Evolutionary conservation across 1,140 invertebrate species (phyloP).

Genomic region (Dreissena rostriformis): DNA sequence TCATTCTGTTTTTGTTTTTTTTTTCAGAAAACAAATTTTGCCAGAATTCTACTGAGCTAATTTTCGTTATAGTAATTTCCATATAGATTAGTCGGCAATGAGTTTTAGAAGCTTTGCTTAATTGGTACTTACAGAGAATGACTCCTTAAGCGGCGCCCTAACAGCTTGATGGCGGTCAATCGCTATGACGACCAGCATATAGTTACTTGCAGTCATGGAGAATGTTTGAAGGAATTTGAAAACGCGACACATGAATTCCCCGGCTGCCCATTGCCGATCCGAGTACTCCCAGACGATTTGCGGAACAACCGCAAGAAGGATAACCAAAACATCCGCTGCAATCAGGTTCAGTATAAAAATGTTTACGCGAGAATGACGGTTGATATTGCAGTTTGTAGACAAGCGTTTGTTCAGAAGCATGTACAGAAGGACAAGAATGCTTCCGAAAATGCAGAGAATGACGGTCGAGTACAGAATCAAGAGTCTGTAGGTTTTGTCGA

Average conservation of each 20-base stretch:
- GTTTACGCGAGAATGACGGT: constrained; percentile 71
- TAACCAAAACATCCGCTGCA: constrained; percentile 78
- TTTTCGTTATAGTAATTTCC: no score
- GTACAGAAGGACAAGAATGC: constrained; percentile 70
- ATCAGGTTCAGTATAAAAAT: constrained; percentile 80
- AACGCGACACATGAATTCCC: constrained; percentile 78
- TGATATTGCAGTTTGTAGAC: constrained; percentile 61
- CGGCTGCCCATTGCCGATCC: constrained; percentile 77
- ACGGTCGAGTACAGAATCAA: constrained; percentile 67
- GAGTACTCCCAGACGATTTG: constrained; percentile 81
- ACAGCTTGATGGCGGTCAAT: constrained; percentile 82
- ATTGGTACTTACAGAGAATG: constrained; percentile 70
- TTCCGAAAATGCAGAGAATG: constrained; percentile 70
- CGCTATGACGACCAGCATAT: constrained; percentile 81
- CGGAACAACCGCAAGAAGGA: constrained; percentile 74
- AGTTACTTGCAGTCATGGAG: constrained; percentile 79
- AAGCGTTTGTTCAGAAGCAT: constrained; percentile 70
- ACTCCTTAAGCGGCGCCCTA: constrained; percentile 77
- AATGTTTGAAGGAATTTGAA: constrained; percentile 81
- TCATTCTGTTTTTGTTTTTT: no score
- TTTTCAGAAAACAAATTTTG: no score
- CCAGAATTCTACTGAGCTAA: no score
- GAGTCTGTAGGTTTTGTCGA: constrained; percentile 61
- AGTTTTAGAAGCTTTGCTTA: no score
- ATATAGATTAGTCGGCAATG: no score